Conservation (phyloP, 1,140 invertebrate species). For the Arctopsyche grandis region DNA sequence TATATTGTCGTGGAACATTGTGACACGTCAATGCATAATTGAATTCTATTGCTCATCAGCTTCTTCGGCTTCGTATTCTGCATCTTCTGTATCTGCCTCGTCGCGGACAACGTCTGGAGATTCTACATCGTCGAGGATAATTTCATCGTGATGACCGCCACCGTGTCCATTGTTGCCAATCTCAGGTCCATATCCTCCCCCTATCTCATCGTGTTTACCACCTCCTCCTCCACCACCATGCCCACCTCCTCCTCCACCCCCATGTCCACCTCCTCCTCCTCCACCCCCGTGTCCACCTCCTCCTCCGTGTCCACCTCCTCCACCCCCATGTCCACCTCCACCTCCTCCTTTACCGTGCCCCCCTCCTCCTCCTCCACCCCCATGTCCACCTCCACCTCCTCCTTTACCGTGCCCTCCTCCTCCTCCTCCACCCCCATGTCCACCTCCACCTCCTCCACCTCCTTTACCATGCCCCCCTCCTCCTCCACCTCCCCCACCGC, state of each 20-base stretch:
- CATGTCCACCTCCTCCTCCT: not conserved
- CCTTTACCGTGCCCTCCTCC: conserved; percentile 53
- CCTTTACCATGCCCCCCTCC: conserved; percentile 30
- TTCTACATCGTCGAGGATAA: not conserved
- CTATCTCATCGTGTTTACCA: conserved; percentile 38
- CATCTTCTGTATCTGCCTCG: not conserved
- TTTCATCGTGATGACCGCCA: conserved; percentile 15
- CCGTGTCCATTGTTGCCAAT: conserved; percentile 27
- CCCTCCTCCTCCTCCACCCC: conserved; percentile 19
- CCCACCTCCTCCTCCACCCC: not conserved
- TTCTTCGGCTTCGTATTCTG: conserved; percentile 29
- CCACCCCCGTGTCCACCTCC: not conserved
- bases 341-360: conserved; percentile 12
- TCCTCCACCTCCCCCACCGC: conserved; percentile 50
- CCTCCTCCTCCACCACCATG: conserved; percentile 18
- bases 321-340: conserved; percentile 56
- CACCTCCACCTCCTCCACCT: conserved; percentile 43
- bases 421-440: conserved; percentile 54
- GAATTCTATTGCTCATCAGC: not conserved
- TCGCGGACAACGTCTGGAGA: not conserved
- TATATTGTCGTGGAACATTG: too few relatives aligned
- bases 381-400: conserved; percentile 20
- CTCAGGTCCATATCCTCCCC: not conserved
- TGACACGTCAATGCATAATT: too few relatives aligned
- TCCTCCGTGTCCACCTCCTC: conserved; percentile 24